Base-by-base conservation (phyloP, 2,113 vertebrate species). In the Carassius carassius region DNA sequence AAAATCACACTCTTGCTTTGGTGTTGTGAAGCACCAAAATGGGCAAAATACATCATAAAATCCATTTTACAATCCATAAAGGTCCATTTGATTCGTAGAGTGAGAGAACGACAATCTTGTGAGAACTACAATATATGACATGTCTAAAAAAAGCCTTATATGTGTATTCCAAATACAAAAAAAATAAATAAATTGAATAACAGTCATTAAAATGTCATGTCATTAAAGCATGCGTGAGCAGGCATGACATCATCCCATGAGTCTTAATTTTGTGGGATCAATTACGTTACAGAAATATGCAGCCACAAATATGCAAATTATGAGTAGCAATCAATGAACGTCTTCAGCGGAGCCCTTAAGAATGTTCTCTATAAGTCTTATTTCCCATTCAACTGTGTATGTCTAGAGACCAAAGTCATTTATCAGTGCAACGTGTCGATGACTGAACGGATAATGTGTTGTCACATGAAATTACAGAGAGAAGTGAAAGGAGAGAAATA, bases 391-490 rank as follows among this genome's bases (percentile, higher is more conserved):
- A 63, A 54, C 44, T 62, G 56, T 60, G 35, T 76, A 81, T 21
- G 69, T 29, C 62, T 54, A 72, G 47, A 69, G 82, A 87, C 83
- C 69, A 56, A 76, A 75, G 77, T 72, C 78, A 82, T 82, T 86
- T 86, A 84, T 60, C 82, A 75, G 58, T 63, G 70, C 49, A 78
- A 72, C 65, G 76, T 51, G 21, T n/a, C 23, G 70, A 41, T 70
- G 72, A 84, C 72, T 69, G 82, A 35, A 84, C 13, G 10, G 70
- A 84, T 81, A 77, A 76, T 60, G 72, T 84, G 77, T 81, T 87
- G 86, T 87, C 62, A 65, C 77, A 81, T 87, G 72, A 74, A 81
- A 76, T 84, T 70, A 77, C 32, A 41, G 79, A 70, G 81, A 65
- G 23, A 49, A n/a, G 54, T 51, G 37, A 56, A 37, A 78, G 37